Evolutionary conservation across 30 jellyfish, hydroid and myxozoan genomes (phyloP).

Genomic region (Aurelia aurita): DNA sequence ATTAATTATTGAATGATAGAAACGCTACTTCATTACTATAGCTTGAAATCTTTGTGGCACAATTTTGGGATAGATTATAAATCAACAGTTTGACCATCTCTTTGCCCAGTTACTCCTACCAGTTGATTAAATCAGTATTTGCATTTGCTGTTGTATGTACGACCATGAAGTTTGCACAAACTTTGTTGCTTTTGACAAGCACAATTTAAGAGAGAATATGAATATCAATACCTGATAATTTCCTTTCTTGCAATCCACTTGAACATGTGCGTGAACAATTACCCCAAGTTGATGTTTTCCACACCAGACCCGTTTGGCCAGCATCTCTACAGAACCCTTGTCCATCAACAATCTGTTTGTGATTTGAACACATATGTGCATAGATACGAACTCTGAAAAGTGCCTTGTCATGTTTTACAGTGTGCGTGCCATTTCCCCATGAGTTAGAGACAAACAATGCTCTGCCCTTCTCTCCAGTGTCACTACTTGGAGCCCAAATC

Average conservation of each 20-base stretch:
- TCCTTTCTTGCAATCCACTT: slow-evolving; percentile 60
- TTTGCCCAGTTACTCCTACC: too few species aligned
- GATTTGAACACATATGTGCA: slow-evolving; percentile 70
- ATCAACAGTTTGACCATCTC: too few species aligned
- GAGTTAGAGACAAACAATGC: slow-evolving; percentile 78
- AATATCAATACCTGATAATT: slow-evolving; percentile 56
- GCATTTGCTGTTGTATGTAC: too few species aligned
- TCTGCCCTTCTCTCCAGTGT: slow-evolving; percentile 53
- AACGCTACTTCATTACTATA: too few species aligned
- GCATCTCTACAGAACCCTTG: slow-evolving; percentile 89
- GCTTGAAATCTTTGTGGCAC: too few species aligned
- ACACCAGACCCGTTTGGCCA: slow-evolving; percentile 64
- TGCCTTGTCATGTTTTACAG: slow-evolving; percentile 62
- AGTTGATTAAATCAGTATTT: too few species aligned
- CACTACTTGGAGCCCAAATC: slow-evolving; percentile 96
- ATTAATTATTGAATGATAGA: too few species aligned
- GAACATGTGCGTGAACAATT: slow-evolving; percentile 88
- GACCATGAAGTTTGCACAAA: too few species aligned
- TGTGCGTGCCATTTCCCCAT: slow-evolving; percentile 86
- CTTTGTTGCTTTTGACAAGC: too few species aligned
- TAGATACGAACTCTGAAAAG: slow-evolving; percentile 71
- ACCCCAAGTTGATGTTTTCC: slow-evolving; percentile 81
- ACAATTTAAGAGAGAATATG: too few species aligned
- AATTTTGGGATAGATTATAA: too few species aligned
- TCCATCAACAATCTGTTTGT: slow-evolving; percentile 73